A percentile compares a stretch with the other conserved stretches of the same genome.
phyloP scores from a whole-genome alignment of 2,797 vertebrate species.

The Centroberyx gerrardi region DNA sequence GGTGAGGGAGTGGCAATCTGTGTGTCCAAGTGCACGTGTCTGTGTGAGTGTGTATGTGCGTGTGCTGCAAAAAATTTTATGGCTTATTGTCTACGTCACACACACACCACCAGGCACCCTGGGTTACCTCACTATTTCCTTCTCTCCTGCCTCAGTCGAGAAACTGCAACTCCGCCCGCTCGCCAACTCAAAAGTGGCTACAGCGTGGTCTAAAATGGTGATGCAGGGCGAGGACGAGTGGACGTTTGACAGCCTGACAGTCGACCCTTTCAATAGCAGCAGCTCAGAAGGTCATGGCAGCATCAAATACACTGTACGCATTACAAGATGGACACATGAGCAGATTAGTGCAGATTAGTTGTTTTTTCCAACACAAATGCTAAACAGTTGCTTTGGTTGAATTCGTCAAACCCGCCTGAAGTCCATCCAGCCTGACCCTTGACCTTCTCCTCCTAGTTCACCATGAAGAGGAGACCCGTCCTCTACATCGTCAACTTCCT shows the following conservation, averaged over 20 bases:
- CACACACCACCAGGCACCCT: neutral
- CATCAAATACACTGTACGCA: conserved; percentile 74
- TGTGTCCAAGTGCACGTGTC: neutral
- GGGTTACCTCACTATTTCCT: neutral
- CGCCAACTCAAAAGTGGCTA: too few relatives aligned
- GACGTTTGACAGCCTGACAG: conserved; percentile 72
- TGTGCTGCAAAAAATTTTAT: too few relatives aligned
- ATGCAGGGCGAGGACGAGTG: conserved; percentile 78
- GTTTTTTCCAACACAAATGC: too few relatives aligned
- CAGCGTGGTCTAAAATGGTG: too few relatives aligned
- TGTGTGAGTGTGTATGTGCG: too few relatives aligned
- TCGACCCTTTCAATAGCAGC: conserved; percentile 46
- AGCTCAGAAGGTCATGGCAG: conserved; percentile 42
- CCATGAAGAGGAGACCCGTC: conserved; percentile 73
- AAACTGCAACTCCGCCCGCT: conserved; percentile 64
- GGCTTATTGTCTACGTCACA: neutral
- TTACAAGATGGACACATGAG: neutral
- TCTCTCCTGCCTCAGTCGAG: conserved; percentile 17
- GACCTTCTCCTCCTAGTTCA: conserved; percentile 59
- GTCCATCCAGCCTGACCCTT: neutral
- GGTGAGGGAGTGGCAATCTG: conserved; percentile 49
- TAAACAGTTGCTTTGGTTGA: too few relatives aligned
- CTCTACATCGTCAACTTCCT: conserved; percentile 81
- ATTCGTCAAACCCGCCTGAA: neutral
- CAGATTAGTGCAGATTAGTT: neutral